phyloP scores from a whole-genome alignment of 2,113 vertebrate genomes.

The Pseudorectes ferrugineus region DNA sequence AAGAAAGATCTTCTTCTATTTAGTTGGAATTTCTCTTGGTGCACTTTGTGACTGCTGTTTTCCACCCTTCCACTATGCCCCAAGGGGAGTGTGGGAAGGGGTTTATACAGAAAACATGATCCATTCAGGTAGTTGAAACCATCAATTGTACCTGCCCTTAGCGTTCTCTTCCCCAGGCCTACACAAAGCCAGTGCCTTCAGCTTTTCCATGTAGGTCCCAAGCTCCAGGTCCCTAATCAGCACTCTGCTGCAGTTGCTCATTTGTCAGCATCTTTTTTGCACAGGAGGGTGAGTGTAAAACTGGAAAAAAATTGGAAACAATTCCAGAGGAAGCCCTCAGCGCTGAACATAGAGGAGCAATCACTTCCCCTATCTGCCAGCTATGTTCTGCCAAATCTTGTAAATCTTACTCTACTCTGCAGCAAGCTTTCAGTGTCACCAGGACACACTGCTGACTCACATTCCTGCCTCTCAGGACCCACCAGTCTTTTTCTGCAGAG shows the following conservation, averaged over 20 bases:
- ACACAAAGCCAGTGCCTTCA: not conserved
- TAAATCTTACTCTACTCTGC: not conserved
- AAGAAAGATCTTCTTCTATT: not conserved
- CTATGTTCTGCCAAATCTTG: not conserved
- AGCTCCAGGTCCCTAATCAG: not conserved
- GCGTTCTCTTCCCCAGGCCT: not conserved
- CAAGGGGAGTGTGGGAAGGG: not conserved
- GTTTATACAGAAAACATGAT: not conserved
- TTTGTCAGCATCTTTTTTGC: not conserved
- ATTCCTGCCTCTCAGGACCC: not conserved
- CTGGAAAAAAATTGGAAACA: not conserved
- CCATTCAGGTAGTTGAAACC: not conserved
- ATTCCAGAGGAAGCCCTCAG: not conserved
- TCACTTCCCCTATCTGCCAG: not conserved
- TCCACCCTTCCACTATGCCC: accelerated
- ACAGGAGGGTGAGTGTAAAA: not conserved
- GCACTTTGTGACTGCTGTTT: not conserved
- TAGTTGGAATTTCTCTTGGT: not conserved
- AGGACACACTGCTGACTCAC: not conserved
- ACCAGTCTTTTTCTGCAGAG: not conserved
- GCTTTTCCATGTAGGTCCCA: not conserved
- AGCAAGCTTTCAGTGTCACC: not conserved
- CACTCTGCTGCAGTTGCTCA: not conserved
- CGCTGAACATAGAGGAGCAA: not conserved
- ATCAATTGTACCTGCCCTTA: not conserved